phyloP scores from a whole-genome alignment of 1,140 invertebrate genomes.

The Chionoecetes opilio region DNA sequence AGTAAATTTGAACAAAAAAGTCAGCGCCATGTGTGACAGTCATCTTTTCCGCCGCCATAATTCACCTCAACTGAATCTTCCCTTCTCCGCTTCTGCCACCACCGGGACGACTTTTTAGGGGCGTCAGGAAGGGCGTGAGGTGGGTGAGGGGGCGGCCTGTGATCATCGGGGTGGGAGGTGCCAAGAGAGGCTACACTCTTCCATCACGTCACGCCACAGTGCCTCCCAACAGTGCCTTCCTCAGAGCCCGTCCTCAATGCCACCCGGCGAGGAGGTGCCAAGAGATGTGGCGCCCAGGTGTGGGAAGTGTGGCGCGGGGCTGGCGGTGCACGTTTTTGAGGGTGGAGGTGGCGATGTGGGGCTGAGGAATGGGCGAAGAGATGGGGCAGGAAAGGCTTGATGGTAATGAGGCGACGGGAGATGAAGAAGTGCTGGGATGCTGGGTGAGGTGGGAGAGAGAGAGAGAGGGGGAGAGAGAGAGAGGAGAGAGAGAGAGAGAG shows the following conservation, averaged over 20 bases:
- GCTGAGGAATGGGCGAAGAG: neutral
- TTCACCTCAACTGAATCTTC: neutral
- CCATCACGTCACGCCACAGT: constrained; percentile 63
- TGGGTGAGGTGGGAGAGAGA: neutral
- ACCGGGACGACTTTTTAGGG: neutral
- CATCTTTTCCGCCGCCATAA: neutral
- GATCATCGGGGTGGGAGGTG: constrained; percentile 47
- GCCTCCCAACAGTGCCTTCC: constrained; percentile 57
- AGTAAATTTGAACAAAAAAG: neutral
- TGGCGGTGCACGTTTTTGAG: constrained; percentile 22
- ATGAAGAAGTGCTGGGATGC: constrained; percentile 8
- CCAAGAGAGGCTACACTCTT: constrained; percentile 1
- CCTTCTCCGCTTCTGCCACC: neutral
- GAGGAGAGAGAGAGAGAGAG: neutral
- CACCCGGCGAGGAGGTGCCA: constrained; percentile 60
- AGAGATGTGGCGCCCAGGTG: constrained; percentile 69
- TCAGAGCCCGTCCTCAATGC: neutral
- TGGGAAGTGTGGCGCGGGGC: constrained; percentile 47
- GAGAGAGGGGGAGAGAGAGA: neutral
- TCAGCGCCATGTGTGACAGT: neutral
- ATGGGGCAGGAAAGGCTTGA: neutral
- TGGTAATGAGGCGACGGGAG: neutral
- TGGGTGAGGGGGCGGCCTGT: no score
- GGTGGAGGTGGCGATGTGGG: neutral
- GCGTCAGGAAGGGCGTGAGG: neutral